Evolutionary conservation across 30 jellyfish, hydroid and myxozoan species (phyloP).

Genomic region (Sanderia malayensis): DNA sequence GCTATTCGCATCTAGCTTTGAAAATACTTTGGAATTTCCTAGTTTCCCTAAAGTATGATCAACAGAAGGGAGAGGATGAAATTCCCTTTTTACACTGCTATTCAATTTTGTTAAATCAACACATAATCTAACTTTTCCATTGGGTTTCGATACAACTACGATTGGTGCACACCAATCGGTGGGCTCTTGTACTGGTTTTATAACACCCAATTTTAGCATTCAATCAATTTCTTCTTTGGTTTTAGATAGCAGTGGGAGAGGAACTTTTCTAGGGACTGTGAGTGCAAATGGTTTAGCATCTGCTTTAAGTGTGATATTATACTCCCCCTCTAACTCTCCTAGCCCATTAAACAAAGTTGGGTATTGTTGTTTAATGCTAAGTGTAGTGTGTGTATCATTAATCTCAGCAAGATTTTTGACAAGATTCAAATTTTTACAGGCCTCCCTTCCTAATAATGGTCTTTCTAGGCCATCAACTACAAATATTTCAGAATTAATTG

Average conservation of each 20-base stretch:
- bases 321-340: constrained; percentile 38
- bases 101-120: constrained; percentile 59
- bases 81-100: constrained; percentile 39
- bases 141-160: constrained; percentile 47
- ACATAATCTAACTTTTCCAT: constrained; percentile 51
- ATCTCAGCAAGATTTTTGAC: constrained; percentile 19
- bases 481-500: not conserved
- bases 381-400: not conserved
- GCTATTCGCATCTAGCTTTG: constrained; percentile 61
- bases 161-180: constrained; percentile 74
- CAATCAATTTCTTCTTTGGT: constrained; percentile 44
- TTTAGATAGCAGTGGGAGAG: constrained; percentile 46
- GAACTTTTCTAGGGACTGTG: constrained; percentile 58
- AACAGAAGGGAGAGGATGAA: constrained; percentile 44
- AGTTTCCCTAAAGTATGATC: constrained; percentile 17
- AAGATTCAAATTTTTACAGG: constrained; percentile 27
- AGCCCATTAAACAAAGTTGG: constrained; percentile 31
- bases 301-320: constrained; percentile 7
- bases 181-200: constrained; percentile 42
- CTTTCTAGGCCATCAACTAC: constrained; percentile 37
- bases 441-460: constrained; percentile 37
- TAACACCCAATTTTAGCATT: constrained; percentile 65
- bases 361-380: not conserved
- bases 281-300: constrained; percentile 43
- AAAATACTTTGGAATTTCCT: constrained; percentile 22